These are phyloP conservation scores for Dendronephthya gigantea DNA, from an alignment of 64 coral and sea anemone species.

Conservation along the genomic window DNA sequence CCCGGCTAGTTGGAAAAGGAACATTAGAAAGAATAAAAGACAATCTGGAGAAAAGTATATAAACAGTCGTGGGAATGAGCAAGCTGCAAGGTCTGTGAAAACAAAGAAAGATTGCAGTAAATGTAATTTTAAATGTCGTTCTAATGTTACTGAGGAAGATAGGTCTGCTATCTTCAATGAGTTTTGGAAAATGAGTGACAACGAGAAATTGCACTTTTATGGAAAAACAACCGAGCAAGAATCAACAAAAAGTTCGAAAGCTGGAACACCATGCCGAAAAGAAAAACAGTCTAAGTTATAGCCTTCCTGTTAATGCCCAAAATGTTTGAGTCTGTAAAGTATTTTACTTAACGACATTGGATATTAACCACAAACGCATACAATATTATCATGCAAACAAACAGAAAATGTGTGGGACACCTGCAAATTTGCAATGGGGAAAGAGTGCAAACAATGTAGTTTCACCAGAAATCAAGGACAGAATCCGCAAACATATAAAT, in stretches of 20 bases:
- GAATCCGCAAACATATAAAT: neutral
- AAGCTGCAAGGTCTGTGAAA: neutral
- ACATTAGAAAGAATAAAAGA: no score
- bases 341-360: neutral
- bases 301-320: neutral
- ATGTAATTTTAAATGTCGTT: neutral
- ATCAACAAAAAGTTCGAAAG: neutral
- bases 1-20: no score
- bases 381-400: neutral
- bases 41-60: no score
- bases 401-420: neutral
- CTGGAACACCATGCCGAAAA: neutral
- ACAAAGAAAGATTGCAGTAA: neutral
- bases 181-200: neutral
- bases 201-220: constrained; percentile 2
- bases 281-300: neutral
- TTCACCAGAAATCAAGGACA: neutral
- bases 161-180: neutral
- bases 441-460: neutral
- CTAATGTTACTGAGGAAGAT: neutral
- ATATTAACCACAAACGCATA: neutral
- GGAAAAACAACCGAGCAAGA: neutral
- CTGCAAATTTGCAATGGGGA: neutral
- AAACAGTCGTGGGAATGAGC: no score
- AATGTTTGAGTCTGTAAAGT: neutral